Base-by-base conservation (phyloP, 1,140 invertebrate species). In the Drosophila mojavensis region DNA sequence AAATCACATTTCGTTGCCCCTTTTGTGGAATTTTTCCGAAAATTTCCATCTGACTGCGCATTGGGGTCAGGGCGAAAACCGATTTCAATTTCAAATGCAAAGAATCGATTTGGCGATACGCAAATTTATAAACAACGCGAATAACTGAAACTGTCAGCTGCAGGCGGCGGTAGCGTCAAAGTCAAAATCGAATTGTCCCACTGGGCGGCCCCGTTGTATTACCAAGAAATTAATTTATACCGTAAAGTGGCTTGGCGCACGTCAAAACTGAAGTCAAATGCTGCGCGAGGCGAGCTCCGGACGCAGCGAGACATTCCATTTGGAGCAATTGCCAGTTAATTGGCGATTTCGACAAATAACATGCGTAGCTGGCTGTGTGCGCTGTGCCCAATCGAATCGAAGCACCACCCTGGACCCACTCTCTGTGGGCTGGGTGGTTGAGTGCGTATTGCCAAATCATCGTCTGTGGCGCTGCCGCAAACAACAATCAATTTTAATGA, bases 401-500 rank as follows among this genome's bases (percentile, higher is more conserved):
- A 3, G 15, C 6, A 17, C 33, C 33, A 33, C 33, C 6, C 43
- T 17, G n/a, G 39, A 28, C 20, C 24, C 53, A 20, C 43, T 17
- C n/a, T 20, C 20, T 64, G 30, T 59, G 20, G 20, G 20, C 20
- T 24, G 20, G 20, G 20, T 24, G 73, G 47, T 59, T 36, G 73
- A 48, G 36, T 61, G 63, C 43, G 59, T 83, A 67, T 59, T 79
- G 84, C 79, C 73, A 84, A 81, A 75, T 89, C 84, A 88, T 83
- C 77, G 63, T 63, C 48, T 62, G 70, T 66, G 76, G 64, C 48
- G 60, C 54, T 64, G 71, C 70, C 62, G 61, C 84, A 78, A 83
- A 89, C 84, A 88, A 88, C 84, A 88, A 88, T 88, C 84, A 88
- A 83, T 88, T 88, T 88, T 88, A 89, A 88, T 89, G 84, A 88